Evolutionary conservation across 1,140 invertebrate species (phyloP), one percentile per base, ranked within the genome.

Genomic region (Nephila pilipes): DNA sequence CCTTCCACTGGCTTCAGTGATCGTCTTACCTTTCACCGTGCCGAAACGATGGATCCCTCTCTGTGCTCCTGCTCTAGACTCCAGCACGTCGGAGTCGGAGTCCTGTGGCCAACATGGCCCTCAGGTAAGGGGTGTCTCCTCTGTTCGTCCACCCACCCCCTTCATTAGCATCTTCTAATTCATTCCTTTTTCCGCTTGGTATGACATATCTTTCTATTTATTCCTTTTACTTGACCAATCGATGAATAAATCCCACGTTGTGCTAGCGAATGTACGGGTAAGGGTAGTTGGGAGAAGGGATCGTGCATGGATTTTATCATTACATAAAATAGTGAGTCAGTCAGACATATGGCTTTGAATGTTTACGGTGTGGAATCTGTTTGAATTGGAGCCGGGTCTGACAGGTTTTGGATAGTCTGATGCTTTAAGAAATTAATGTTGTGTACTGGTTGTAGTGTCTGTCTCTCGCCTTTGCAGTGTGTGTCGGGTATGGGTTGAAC

Each of bases 71-170:
- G 29, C 54, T 63, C 69, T 57, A 20, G 1, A 54, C 87, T 22
- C 65, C 75, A n/a, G 85, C 60, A 90, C 75, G 55, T 79, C 75
- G 89, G 69, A 55, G 22, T 60, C 89, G 89, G 89, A 90, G 89
- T 90, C 89, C 89, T 90, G 89, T 90, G 89, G 89, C 89, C 89
- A n/a, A 10, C 32, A n/a, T 22, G 57, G 89, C 18, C 36, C 75
- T 81, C 89, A 90, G 89, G 89, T 90, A 90, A 90, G 89, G 54
- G 38, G 55, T 25, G 55, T 16, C 4, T 89, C 54, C 29, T 60
- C n/a, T n/a, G 25, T 54, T 12, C 22, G n/a, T 16, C 57, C 85
- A n/a, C n/a, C 29, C 46, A 6, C 55, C 46, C 10, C 38, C 38
- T 46, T 8, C 38, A 46, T 46, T 46, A 46, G 38, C 38, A 46